Evolutionary conservation across 2,113 vertebrate genomes (phyloP).

Genomic region (Percopsis transmontana): DNA sequence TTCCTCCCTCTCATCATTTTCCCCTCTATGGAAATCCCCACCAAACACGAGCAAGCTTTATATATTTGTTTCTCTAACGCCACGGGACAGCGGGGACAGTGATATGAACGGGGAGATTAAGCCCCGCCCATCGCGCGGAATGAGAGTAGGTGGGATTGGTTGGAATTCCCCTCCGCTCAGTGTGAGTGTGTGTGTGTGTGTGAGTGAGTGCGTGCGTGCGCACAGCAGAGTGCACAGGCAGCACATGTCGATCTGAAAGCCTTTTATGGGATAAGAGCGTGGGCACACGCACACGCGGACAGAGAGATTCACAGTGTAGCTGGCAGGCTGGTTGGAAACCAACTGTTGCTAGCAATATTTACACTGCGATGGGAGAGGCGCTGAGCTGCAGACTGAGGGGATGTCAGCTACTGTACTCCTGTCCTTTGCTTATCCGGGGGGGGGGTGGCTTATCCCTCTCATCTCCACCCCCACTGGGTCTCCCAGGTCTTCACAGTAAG

Average conservation of each 20-base stretch:
- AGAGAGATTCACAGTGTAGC: conserved; percentile 16
- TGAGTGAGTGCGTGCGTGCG: too few relatives aligned
- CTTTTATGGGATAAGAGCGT: conserved; percentile 47
- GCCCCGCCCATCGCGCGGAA: conserved; percentile 31
- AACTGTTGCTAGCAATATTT: too few relatives aligned
- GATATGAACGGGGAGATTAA: conserved; percentile 27
- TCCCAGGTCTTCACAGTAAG: conserved; percentile 28
- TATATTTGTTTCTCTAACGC: not conserved
- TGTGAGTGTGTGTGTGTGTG: not conserved
- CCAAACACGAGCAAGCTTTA: conserved; percentile 35
- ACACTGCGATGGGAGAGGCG: too few relatives aligned
- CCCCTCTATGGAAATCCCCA: conserved; percentile 48
- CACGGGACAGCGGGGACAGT: conserved; percentile 5
- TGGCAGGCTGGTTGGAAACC: not conserved
- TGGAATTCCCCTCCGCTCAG: conserved; percentile 26
- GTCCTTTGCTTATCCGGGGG: conserved; percentile 8
- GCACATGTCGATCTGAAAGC: conserved; percentile 18
- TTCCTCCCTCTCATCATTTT: conserved; percentile 65
- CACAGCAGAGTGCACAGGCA: not conserved
- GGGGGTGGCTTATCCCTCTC: not conserved
- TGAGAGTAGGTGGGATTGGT: conserved; percentile 30
- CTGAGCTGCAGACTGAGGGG: not conserved
- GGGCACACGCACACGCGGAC: conserved; percentile 22
- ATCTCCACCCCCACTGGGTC: not conserved
- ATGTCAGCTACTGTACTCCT: not conserved